These are phyloP conservation scores for Speoplatyrhinus poulsoni DNA, from an alignment of 2,113 vertebrate species.

Conservation along the genomic window DNA sequence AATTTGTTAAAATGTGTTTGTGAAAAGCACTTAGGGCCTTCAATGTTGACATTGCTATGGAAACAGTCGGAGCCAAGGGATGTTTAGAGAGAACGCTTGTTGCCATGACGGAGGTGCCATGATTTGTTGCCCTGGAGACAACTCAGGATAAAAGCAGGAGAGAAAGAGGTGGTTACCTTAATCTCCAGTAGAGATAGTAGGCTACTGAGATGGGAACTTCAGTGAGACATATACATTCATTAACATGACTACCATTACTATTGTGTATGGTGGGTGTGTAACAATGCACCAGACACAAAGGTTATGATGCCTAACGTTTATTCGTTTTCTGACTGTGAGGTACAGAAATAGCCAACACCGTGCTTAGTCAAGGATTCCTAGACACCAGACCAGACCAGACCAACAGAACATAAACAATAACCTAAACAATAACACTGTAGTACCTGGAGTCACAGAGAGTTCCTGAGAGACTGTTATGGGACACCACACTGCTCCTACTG, in stretches of 20 bases:
- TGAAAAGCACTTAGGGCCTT: not conserved
- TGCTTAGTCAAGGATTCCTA: slow-evolving; percentile 74
- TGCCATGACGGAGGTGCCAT: slow-evolving; percentile 64
- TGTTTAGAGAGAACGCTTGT: slow-evolving; percentile 54
- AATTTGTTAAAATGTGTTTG: not conserved
- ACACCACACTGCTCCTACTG: slow-evolving; percentile 53
- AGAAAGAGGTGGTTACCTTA: slow-evolving; percentile 6
- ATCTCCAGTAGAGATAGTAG: not conserved
- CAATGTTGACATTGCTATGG: slow-evolving; percentile 61
- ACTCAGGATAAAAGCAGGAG: slow-evolving; percentile 34
- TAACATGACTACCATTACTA: too few relatives aligned
- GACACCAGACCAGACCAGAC: slow-evolving; percentile 44
- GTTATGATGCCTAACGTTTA: slow-evolving; percentile 66
- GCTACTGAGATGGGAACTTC: too few relatives aligned
- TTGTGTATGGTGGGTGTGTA: not conserved
- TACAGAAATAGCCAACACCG: slow-evolving; percentile 76
- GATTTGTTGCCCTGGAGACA: slow-evolving; percentile 60
- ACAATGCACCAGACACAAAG: not conserved
- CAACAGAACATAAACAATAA: slow-evolving; percentile 19
- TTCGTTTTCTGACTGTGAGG: slow-evolving; percentile 76
- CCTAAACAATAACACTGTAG: not conserved
- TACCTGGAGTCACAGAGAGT: slow-evolving; percentile 19
- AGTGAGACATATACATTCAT: too few relatives aligned
- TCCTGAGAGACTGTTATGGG: slow-evolving; percentile 63
- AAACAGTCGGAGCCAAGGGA: slow-evolving; percentile 57